A percentile compares a stretch with the other conserved stretches of the same genome.
Conservation (phyloP, 2,113 vertebrate genomes). For the Burhinus bistriatus region DNA sequence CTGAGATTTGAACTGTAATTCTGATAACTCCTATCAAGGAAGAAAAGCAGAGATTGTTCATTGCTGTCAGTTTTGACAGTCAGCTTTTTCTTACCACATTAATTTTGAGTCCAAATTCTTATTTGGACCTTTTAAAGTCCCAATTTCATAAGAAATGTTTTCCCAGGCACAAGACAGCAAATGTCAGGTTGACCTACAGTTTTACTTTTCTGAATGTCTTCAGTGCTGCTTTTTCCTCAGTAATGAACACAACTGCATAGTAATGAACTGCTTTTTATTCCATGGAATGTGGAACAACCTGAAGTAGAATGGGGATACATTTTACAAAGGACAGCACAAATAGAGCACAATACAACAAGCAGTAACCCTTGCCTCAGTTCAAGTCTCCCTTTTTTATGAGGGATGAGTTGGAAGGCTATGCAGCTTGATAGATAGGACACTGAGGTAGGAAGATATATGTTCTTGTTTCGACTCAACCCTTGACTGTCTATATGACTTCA, state of each 20-base stretch:
- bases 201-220: not conserved
- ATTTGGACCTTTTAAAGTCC: not conserved
- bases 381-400: not conserved
- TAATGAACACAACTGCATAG: not conserved
- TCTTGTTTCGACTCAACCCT: not conserved
- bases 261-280: not conserved
- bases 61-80: not conserved
- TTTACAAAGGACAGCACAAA: not conserved
- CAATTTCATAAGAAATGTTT: not conserved
- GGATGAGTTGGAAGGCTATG: not conserved
- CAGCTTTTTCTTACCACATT: not conserved
- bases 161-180: not conserved
- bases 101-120: not conserved
- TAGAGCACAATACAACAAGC: not conserved
- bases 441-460: not conserved
- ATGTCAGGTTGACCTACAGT: not conserved
- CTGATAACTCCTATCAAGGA: not conserved
- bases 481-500: not conserved
- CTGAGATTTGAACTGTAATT: not conserved
- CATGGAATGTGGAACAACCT: not conserved
- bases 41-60: not conserved
- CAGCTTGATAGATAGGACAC: not conserved
- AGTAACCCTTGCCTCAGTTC: not conserved
- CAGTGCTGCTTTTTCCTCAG: not conserved
- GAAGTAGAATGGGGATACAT: not conserved